These are phyloP conservation scores for Myiotriccus ornatus DNA, from an alignment of 2,797 vertebrate genomes.

Conservation along the genomic window DNA sequence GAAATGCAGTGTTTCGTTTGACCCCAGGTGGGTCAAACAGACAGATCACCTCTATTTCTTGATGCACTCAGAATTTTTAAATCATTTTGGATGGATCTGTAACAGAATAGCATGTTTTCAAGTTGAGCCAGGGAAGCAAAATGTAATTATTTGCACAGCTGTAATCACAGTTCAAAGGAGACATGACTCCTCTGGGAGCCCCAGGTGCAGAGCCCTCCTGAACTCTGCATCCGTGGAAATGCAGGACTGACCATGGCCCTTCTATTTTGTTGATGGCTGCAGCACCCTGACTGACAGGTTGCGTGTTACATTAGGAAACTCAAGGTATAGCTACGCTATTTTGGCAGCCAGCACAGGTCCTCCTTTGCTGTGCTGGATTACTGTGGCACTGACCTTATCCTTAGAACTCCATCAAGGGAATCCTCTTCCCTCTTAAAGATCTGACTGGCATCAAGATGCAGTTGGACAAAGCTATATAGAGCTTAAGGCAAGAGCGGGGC, in stretches of 20 bases:
- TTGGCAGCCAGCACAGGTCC: background rate
- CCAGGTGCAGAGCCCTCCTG: background rate
- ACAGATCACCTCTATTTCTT: background rate
- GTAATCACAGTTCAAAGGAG: background rate
- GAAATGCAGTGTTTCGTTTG: background rate
- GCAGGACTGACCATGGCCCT: background rate
- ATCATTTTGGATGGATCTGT: background rate
- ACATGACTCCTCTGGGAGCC: background rate
- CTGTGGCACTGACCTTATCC: background rate
- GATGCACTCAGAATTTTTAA: background rate
- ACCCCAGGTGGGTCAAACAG: background rate
- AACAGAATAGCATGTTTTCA: background rate
- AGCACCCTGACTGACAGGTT: background rate
- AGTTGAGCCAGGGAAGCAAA: background rate
- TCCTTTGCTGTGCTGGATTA: background rate
- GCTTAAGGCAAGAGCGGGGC: background rate
- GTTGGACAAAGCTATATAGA: background rate
- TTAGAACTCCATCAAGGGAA: background rate
- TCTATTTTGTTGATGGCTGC: background rate
- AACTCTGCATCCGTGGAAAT: background rate
- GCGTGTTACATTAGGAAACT: background rate
- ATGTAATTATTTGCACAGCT: conserved; percentile 44
- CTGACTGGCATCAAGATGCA: background rate
- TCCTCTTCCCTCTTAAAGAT: background rate
- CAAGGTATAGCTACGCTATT: accelerated